Evolutionary conservation across 2,888 invertebrate genomes (phyloP), one percentile per base, ranked within the genome.

Genomic region (Aelia acuminata): DNA sequence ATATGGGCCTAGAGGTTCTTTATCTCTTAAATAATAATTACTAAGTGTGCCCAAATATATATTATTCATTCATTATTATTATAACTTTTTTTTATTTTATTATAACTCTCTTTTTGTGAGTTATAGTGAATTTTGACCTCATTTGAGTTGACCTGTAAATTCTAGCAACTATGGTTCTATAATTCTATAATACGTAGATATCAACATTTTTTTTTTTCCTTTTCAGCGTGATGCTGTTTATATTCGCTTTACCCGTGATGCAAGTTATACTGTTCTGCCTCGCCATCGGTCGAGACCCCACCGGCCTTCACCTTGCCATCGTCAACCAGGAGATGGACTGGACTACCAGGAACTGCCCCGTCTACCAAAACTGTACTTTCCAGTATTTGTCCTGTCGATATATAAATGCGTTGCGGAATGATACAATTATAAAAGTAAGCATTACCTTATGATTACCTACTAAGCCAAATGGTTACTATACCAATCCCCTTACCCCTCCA

Each of bases 261-360:
- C 97, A 98, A 93, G 97, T 98, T 89, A 96, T 98, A 88, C 94
- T 98, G 89, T 98, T 98, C 94, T 98, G 98, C 92, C 93, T 98
- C 92, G 98, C 98, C 89, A 98, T 97, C 90, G 97, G 97, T 85
- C 94, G 97, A 47, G 97, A 97, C 92, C 97, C 97, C 0, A 95
- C 95, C 89, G 96, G 96, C 85, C 94, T 98, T 7, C 95, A 94
- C 91, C 92, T 98, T 92, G 97, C 97, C 63, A 95, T 97, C 91
- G 95, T 96, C 85, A 96, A 96, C 92, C 93, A 94, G 89, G 96
- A 96, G 92, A 94, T 94, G 93, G 90, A 91, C 88, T 93, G 91
- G 91, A 92, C 92, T 84, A 92, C 92, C 35, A 91, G 91, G 91
- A 15, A 90, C 91, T 96, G 96, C 90, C 93, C 93, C 4, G 91